A percentile compares a stretch with the other conserved stretches of the same genome.
phyloP scores from a whole-genome alignment of 30 jellyfish, hydroid and myxozoan species.

The Aurelia aurita complex sp. Pacific region DNA sequence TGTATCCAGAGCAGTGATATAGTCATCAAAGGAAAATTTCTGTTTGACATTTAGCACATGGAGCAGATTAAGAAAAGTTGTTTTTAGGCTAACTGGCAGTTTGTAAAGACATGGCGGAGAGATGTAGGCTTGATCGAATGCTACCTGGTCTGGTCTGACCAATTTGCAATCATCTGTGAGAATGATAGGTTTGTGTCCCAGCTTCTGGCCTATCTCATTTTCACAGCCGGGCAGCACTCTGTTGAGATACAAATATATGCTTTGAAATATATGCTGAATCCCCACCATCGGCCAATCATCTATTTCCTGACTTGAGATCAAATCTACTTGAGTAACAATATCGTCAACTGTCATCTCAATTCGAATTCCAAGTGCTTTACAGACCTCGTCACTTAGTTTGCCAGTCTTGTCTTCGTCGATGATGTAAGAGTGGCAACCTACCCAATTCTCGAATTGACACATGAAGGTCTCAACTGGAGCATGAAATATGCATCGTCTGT shows the following conservation, averaged over 20 bases:
- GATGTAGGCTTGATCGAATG: slow-evolving; percentile 7
- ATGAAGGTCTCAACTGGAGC: slow-evolving; percentile 1
- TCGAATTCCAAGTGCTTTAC: slow-evolving; percentile 6
- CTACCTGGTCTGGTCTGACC: slow-evolving; percentile 26
- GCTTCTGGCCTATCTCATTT: neutral
- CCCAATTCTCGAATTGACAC: slow-evolving; percentile 17
- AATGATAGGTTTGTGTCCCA: neutral
- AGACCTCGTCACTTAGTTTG: neutral
- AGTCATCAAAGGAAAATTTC: slow-evolving; percentile 12
- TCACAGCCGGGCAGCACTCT: too few relatives aligned
- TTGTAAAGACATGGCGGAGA: slow-evolving; percentile 53
- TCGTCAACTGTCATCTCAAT: neutral
- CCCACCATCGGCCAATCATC: neutral
- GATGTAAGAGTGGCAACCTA: slow-evolving; percentile 30
- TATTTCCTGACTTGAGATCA: neutral
- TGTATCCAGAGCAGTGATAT: slow-evolving; percentile 6
- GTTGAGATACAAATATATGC: neutral
- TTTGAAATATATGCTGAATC: slow-evolving; percentile 1
- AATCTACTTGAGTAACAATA: slow-evolving; percentile 8
- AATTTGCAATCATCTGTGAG: slow-evolving; percentile 18
- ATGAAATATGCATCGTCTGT: neutral
- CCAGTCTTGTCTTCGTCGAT: slow-evolving; percentile 17
- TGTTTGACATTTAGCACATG: slow-evolving; percentile 50
- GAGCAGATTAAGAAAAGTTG: slow-evolving; percentile 20
- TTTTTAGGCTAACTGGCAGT: slow-evolving; percentile 14